These are phyloP conservation scores for Callosobruchus maculatus DNA, from an alignment of 2,888 invertebrate species.

Conservation along the genomic window DNA sequence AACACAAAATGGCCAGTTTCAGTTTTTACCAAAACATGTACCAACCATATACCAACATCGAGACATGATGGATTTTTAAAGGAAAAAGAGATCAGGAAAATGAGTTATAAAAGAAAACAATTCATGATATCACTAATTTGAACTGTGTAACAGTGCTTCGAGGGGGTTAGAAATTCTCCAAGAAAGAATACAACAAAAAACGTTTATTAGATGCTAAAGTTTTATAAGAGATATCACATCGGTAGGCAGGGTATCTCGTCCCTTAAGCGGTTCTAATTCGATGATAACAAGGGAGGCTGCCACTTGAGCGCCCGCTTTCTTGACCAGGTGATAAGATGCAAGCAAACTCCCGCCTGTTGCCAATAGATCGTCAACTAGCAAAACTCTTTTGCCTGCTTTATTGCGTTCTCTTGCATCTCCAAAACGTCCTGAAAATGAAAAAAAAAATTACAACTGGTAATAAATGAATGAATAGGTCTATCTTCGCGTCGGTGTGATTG, in stretches of 20 bases:
- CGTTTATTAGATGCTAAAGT: constrained; percentile 8
- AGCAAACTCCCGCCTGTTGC: constrained; percentile 89
- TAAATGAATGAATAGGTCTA: too few species aligned
- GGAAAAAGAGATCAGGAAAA: too few species aligned
- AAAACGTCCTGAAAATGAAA: constrained; percentile 66
- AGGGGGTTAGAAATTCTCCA: too few species aligned
- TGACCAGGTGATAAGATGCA: constrained; percentile 70
- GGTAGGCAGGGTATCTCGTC: constrained; percentile 62
- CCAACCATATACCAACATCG: too few species aligned
- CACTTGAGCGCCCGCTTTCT: constrained; percentile 61
- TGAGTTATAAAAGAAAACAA: too few species aligned
- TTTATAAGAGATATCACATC: constrained; percentile 71
- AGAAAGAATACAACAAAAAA: neutral
- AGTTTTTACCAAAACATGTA: too few species aligned
- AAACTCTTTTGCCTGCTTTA: constrained; percentile 70
- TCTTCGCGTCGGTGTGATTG: too few species aligned
- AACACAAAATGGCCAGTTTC: too few species aligned
- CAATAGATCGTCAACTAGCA: constrained; percentile 90
- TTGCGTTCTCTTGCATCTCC: constrained; percentile 75
- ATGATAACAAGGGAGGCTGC: constrained; percentile 74
- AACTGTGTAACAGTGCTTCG: too few species aligned
- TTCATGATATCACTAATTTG: too few species aligned
- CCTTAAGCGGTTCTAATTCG: constrained; percentile 71
- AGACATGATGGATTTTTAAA: too few species aligned
- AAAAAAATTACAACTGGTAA: too few species aligned